Evolutionary conservation across 2,797 vertebrate species (phyloP).

Genomic region (Gymnothorax reevesii): DNA sequence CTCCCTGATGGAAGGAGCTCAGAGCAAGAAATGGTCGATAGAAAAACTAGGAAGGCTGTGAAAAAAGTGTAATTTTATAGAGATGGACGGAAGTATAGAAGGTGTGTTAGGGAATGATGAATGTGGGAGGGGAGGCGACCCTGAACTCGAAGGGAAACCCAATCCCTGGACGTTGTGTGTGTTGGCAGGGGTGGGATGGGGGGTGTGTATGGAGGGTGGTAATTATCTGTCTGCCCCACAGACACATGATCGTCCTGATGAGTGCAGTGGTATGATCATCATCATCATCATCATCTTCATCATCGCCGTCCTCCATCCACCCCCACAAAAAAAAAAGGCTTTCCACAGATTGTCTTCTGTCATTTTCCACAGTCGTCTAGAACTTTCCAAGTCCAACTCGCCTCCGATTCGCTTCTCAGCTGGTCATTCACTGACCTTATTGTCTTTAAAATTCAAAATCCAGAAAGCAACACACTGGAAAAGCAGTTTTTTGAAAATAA

Average conservation of each 20-base stretch:
- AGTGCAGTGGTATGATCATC: neutral
- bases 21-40: neutral
- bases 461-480: too few species aligned
- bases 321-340: neutral
- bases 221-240: conserved; percentile 18
- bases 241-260: neutral
- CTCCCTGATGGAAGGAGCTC: neutral
- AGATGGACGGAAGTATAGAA: neutral
- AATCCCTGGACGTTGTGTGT: neutral
- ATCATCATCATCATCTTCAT: neutral
- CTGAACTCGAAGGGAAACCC: neutral
- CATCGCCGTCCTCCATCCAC: neutral
- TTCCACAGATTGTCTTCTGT: neutral
- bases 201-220: neutral
- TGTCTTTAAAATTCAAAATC: too few species aligned
- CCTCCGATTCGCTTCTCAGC: neutral
- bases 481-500: too few species aligned
- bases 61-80: neutral
- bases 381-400: too few species aligned
- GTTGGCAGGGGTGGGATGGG: neutral
- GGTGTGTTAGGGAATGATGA: neutral
- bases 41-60: neutral
- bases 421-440: too few species aligned
- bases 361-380: neutral
- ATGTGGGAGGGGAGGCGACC: neutral